Conservation (phyloP, 2,888 invertebrate species). For the Sinohyriopsis cumingii region DNA sequence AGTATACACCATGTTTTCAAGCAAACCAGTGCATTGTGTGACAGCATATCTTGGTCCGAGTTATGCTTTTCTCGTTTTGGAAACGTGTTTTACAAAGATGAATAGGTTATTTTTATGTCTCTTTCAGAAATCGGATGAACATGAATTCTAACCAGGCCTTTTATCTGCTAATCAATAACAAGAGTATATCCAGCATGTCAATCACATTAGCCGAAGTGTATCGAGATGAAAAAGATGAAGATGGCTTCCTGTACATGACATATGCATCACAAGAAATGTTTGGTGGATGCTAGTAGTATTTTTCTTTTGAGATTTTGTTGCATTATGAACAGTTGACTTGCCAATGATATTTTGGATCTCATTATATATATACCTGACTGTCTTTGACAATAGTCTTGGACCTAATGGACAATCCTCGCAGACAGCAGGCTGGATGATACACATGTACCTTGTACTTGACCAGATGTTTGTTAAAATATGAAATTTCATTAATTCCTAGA, state of each 20-base stretch:
- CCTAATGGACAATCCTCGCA: too few relatives aligned
- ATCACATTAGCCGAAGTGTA: conserved; percentile 88
- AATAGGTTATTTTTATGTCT: too few relatives aligned
- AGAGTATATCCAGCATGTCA: conserved; percentile 86
- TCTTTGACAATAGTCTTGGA: not conserved
- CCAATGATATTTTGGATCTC: not conserved
- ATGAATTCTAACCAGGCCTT: conserved; percentile 82
- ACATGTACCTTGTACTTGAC: not conserved
- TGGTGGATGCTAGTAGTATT: conserved; percentile 73
- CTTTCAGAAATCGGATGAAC: conserved; percentile 77
- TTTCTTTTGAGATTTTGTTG: not conserved
- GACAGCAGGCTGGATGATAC: not conserved
- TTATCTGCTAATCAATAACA: conserved; percentile 87
- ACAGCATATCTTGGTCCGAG: too few relatives aligned
- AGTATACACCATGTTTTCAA: too few relatives aligned
- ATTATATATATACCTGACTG: not conserved
- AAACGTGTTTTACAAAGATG: too few relatives aligned
- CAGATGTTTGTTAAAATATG: not conserved
- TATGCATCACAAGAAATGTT: conserved; percentile 94
- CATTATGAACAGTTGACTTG: not conserved
- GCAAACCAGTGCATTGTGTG: too few relatives aligned
- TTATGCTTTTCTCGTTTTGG: too few relatives aligned
- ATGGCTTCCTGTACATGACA: conserved; percentile 90
- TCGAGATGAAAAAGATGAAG: conserved; percentile 82
- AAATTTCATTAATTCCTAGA: too few relatives aligned